Base-by-base conservation (phyloP, 2,888 invertebrate genomes). In the Tenthredo amoena region DNA sequence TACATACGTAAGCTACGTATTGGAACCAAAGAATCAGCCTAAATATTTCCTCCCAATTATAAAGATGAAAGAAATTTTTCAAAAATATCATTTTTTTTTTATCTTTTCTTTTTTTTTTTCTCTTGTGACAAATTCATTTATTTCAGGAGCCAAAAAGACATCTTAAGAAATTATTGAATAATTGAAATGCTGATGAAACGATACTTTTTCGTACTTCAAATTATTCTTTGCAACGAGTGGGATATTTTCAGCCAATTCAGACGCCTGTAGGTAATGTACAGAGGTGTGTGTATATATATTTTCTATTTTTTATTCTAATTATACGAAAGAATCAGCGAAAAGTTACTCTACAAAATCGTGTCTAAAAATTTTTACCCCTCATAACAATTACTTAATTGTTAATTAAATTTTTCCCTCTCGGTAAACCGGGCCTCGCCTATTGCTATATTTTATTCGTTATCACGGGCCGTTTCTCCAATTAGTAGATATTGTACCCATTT, bases 331-430 rank as follows among this genome's bases (percentile, higher is more conserved):
- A 62, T 62, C 26, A 26, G 26, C 26, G 26, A 26, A 26, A 26
- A 26, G 26, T 26, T 0, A 26, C 26, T 26, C 26, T 26, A 26
- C 26, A 26, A 26, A 26, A 26, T 26, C 26, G 26, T 1, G 26
- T 26, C 26, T 26, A 26, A 26, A 26, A 12, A 21, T 26, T 9
- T 9, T 0, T 3, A 10, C 26, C n/a, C 3, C 62, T 26, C 10
- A 26, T n/a, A 6, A 12, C 62, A 21, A 62, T 62, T 62, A 62
- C 62, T 62, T 62, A 62, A 62, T 62, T 62, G 62, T 62, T 62
- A 62, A 62, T 62, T 62, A 62, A 62, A 62, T 62, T 62, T 62
- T 62, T 62, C 62, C 26, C 26, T 62, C 62, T 62, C 62, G 21
- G 12, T 62, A 62, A 62, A 26, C 26, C 26, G 26, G 26, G 26